These are phyloP conservation scores for Drosophila pandora DNA, from an alignment of 1,140 invertebrate genomes.

Conservation along the genomic window DNA sequence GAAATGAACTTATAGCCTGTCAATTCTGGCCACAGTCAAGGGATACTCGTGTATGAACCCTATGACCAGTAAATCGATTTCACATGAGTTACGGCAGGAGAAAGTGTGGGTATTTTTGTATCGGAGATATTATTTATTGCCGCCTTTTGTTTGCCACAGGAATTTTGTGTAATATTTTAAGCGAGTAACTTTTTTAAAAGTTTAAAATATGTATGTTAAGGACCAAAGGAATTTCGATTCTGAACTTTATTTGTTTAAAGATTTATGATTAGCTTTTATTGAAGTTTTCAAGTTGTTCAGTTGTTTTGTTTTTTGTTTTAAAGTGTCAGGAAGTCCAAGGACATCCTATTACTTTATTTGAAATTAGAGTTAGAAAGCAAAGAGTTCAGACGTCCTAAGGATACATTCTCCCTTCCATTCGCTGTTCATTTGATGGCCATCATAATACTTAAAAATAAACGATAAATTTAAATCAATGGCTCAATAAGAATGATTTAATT, in stretches of 20 bases:
- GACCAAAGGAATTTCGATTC: not conserved
- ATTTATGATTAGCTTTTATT: not conserved
- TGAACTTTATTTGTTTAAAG: no score
- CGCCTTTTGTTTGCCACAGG: not conserved
- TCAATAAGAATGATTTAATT: constrained; percentile 62
- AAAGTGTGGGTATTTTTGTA: not conserved
- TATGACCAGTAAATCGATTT: constrained; percentile 21
- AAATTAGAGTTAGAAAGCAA: no score
- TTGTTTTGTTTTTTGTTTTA: no score
- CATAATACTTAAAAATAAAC: constrained; percentile 46
- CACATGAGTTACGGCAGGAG: not conserved
- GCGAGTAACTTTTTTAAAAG: not conserved
- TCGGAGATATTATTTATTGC: constrained; percentile 1
- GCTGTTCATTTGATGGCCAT: constrained; percentile 27
- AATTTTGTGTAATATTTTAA: not conserved
- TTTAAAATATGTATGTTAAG: not conserved
- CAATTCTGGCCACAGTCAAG: constrained; percentile 11
- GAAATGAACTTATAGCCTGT: constrained; percentile 21
- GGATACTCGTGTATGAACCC: not conserved
- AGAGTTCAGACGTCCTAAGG: not conserved
- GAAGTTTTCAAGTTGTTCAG: no score
- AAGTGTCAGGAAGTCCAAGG: no score
- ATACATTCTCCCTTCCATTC: constrained; percentile 2
- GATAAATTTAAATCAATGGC: constrained; percentile 55
- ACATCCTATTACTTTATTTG: no score